Conservation (phyloP, 2,888 invertebrate genomes). For the Heliconius ismenius region DNA sequence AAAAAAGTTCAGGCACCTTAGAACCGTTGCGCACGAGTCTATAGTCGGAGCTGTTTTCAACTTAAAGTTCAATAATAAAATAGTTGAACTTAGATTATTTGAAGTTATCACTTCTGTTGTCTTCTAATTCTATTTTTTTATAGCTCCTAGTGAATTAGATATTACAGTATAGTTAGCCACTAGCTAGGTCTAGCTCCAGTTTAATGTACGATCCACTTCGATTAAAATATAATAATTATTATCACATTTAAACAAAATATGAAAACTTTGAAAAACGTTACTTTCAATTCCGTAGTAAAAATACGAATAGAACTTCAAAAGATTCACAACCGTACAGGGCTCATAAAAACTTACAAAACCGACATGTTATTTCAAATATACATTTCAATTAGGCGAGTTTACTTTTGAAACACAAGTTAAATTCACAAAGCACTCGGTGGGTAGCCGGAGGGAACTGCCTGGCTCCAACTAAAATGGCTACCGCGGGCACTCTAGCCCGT, state of each 20-base stretch:
- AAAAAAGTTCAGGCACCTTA: too few species aligned
- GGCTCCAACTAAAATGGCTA: slow-evolving; percentile 59
- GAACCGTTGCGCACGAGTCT: too few species aligned
- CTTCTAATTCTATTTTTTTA: not conserved
- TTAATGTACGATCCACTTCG: not conserved
- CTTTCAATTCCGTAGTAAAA: slow-evolving; percentile 14
- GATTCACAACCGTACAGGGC: slow-evolving; percentile 9
- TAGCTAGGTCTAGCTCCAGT: not conserved
- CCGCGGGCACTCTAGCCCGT: slow-evolving; percentile 51
- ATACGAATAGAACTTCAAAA: slow-evolving; percentile 18
- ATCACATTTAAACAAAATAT: not conserved
- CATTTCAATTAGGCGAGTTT: slow-evolving; percentile 76
- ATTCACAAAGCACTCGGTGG: slow-evolving; percentile 70
- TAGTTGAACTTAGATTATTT: too few species aligned
- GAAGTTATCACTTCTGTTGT: not conserved
- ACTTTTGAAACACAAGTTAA: slow-evolving; percentile 71
- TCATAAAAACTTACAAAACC: slow-evolving; percentile 42
- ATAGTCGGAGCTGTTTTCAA: too few species aligned
- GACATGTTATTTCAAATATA: slow-evolving; percentile 69
- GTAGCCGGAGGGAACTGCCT: slow-evolving; percentile 58
- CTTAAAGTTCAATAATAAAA: too few species aligned
- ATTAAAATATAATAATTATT: not conserved
- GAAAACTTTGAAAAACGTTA: not conserved
- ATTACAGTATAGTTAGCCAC: not conserved
- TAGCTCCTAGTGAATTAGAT: not conserved